Conservation (phyloP, 2,888 invertebrate species). For the Euspilapteryx auroguttella region DNA sequence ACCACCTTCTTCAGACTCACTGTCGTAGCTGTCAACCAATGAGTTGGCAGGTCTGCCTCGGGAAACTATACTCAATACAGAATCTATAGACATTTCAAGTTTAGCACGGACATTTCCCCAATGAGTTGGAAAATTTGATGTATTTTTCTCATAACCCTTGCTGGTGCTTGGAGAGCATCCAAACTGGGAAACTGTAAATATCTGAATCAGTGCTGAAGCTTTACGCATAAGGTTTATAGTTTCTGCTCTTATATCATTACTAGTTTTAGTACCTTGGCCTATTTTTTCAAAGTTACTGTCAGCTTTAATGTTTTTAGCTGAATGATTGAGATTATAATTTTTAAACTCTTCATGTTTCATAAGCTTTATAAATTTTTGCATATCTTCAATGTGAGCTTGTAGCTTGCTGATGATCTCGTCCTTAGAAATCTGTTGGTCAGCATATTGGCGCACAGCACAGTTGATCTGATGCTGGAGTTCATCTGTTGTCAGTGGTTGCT, state of each 20-base stretch:
- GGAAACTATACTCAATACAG: conserved; percentile 65
- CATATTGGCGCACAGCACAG: conserved; percentile 85
- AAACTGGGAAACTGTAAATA: conserved; percentile 90
- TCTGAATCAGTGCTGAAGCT: conserved; percentile 86
- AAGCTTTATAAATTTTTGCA: conserved; percentile 95
- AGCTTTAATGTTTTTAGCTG: conserved; percentile 22
- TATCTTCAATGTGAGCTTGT: conserved; percentile 94
- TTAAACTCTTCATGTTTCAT: conserved; percentile 78
- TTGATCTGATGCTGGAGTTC: conserved; percentile 89
- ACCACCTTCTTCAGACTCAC: conserved; percentile 62
- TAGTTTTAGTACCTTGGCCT: conserved; percentile 28
- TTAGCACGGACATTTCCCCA: conserved; percentile 96
- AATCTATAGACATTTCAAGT: conserved; percentile 85
- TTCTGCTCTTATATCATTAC: conserved; percentile 52
- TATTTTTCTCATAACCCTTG: conserved; percentile 80
- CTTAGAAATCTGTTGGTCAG: conserved; percentile 93
- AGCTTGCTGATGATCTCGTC: conserved; percentile 94
- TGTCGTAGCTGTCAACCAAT: conserved; percentile 60
- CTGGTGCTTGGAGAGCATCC: conserved; percentile 78
- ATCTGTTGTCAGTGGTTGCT: conserved; percentile 73
- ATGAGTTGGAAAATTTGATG: conserved; percentile 83
- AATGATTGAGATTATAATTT: conserved; percentile 15
- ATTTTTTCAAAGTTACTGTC: conserved; percentile 36
- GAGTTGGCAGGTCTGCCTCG: conserved; percentile 41
- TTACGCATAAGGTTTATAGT: conserved; percentile 81